Base-by-base conservation (phyloP, 2,888 invertebrate species). In the Drosophila cognata region DNA sequence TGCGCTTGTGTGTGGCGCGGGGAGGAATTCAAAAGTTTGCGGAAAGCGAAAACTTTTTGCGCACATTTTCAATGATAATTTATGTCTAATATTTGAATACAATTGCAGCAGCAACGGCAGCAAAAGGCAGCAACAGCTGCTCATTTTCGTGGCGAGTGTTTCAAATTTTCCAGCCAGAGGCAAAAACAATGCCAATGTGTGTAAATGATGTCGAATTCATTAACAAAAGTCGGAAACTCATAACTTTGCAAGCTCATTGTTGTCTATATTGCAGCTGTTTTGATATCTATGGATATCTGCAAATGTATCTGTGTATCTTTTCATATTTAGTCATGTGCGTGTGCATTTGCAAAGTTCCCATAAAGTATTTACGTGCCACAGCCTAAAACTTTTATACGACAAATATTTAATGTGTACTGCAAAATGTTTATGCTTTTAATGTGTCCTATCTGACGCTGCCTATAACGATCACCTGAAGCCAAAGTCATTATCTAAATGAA, bases 61-160 rank as follows among this genome's bases (percentile, higher is more conserved):
- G 18, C 78, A 72, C 74, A 74, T 70, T 88, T 82, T 75, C 82
- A 87, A 84, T 89, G 79, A 84, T 88, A 89, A 84, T 84, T 89
- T 84, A 84, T 84, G 89, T 84, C 82, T 79, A 74, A 77, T 89
- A 90, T 85, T 85, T 85, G 85, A 85, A 85, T 85, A 85, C 85
- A 85, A 85, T 85, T 82, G 89, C 81, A 73, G 53, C 69, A 48
- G 66, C 67, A 63, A 46, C 59, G 21, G 50, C 55, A 50, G 38
- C 64, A 60, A 36, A 63, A 58, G 21, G 18, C 48, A 61, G 50
- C 66, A 63, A 61, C 82, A 58, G 81, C 81, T 78, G 77, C 77
- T 53, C 57, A 77, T 51, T 66, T 75, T 66, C 65, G 67, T 57
- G 21, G 52, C 67, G 38, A 58, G 35, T 61, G 65, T 71, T 70